Base-by-base conservation (phyloP, 2,888 invertebrate species). In the Aromia moschata region DNA sequence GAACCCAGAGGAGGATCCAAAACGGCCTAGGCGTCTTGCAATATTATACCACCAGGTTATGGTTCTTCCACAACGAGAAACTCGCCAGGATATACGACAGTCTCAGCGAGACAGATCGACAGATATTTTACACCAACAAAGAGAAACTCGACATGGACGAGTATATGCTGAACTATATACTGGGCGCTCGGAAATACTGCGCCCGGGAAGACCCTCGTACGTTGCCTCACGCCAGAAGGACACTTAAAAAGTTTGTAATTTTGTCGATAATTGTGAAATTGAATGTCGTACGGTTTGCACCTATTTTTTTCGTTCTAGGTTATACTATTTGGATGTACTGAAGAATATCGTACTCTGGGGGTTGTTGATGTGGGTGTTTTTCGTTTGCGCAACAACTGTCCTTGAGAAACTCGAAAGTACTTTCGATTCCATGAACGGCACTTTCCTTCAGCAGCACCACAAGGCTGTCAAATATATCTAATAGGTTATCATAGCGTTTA, bases 121-220 rank as follows among this genome's bases (percentile, higher is more conserved):
- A 87, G 49, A 81, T 82, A 0, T 94, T 92, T 68, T 86, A 85
- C 62, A 85, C 85, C 0, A 80, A 83, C 63, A 77, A 78, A 10
- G 81, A 80, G 53, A 80, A 80, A 40, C 74, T 89, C 1, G 79
- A 87, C 67, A 89, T 89, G 85, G 84, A 88, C 52, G 77, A 84
- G 0, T 93, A 89, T 74, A 77, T 92, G 65, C 82, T 84, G 67
- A 84, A 82, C 74, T 93, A 93, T 73, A 87, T 95, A 20, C 84
- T 91, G 64, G 96, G 96, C 0, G 89, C 92, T n/a, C 85, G 96
- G 11, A 87, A 89, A 67, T 96, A 86, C 77, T 90, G 93, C 73
- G 83, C 94, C 56, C 93, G 94, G 64, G 96, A 97, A 70, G 90
- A 90, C 70, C 88, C 89, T 0, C 84, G 87, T 7, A 90, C 90